A percentile compares a stretch with the other conserved stretches of the same genome.
phyloP scores from a whole-genome alignment of 30 jellyfish, hydroid and myxozoan species.

The Catostylus mosaicus region DNA sequence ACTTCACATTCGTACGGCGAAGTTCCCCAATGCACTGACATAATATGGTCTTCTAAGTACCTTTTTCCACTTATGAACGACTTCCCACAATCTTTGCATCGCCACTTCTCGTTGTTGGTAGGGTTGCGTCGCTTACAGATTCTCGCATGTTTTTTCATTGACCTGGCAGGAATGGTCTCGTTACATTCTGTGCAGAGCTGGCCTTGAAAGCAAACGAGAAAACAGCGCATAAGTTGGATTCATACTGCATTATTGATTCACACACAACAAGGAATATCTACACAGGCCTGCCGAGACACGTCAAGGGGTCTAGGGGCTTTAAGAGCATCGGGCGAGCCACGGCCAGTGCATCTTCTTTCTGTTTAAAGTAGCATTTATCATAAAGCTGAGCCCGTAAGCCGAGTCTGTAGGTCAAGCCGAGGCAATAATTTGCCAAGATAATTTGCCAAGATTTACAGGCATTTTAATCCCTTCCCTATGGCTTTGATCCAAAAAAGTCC shows the following conservation, averaged over 20 bases:
- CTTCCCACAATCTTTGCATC: slow-evolving; percentile 75
- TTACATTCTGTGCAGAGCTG: slow-evolving; percentile 51
- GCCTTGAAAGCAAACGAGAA: slow-evolving; percentile 77
- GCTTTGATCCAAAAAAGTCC: no score
- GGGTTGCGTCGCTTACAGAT: slow-evolving; percentile 41
- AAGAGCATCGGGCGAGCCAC: no score
- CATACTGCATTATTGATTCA: slow-evolving; percentile 48
- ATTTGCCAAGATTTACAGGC: no score
- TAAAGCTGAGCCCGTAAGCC: no score
- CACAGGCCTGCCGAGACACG: neutral
- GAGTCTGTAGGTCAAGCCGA: no score
- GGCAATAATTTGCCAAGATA: no score
- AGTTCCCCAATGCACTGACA: slow-evolving; percentile 72
- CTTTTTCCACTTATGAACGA: slow-evolving; percentile 73
- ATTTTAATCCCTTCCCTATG: no score
- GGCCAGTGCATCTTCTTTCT: no score
- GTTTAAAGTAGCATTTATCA: no score
- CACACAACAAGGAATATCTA: slow-evolving; percentile 37
- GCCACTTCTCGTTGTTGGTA: slow-evolving; percentile 50
- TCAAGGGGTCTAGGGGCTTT: no score
- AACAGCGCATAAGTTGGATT: slow-evolving; percentile 67
- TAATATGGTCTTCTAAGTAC: slow-evolving; percentile 66
- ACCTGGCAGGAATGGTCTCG: slow-evolving; percentile 39
- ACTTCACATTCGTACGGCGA: slow-evolving; percentile 71
- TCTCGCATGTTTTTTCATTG: slow-evolving; percentile 43